A percentile compares a stretch with the other conserved stretches of the same genome.
Evolutionary conservation across 2,797 vertebrate species (phyloP).

Genomic region (Muscicapa striata): DNA sequence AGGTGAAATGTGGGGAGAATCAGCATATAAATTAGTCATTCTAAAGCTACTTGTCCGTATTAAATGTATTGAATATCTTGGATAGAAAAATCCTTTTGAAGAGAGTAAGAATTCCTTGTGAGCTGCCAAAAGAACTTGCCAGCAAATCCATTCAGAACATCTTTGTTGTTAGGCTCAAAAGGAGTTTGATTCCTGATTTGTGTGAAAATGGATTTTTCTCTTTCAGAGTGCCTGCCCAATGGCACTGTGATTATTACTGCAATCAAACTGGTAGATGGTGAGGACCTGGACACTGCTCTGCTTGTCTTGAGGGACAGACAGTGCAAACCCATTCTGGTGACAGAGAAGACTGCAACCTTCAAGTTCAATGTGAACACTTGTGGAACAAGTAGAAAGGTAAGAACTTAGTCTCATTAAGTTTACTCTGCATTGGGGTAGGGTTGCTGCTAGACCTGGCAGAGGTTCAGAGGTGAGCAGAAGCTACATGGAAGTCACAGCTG

Average conservation of each 20-base stretch:
- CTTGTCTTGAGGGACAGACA: conserved; percentile 78
- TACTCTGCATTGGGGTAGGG: background rate
- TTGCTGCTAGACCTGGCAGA: background rate
- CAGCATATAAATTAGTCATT: background rate
- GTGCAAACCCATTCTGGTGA: conserved; percentile 75
- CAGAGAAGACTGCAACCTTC: conserved; percentile 55
- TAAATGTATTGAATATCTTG: background rate
- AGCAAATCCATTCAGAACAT: background rate
- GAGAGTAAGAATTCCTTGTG: fast-evolving
- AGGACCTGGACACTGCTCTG: conserved; percentile 66
- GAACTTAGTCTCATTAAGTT: background rate
- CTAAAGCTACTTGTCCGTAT: background rate
- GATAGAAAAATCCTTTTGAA: background rate
- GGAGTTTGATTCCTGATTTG: background rate
- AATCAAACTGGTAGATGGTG: conserved; percentile 75
- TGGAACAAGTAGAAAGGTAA: conserved; percentile 67
- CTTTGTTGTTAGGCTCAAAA: background rate
- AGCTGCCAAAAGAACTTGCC: background rate
- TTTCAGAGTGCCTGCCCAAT: conserved; percentile 82
- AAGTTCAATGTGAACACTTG: conserved; percentile 46
- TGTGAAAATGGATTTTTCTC: background rate
- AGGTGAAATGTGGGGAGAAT: too few relatives aligned
- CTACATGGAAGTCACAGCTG: background rate
- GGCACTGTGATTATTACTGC: conserved; percentile 81
- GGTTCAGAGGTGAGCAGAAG: background rate